A percentile compares a stretch with the other conserved stretches of the same genome.
Evolutionary conservation across 2,113 vertebrate genomes (phyloP).

Genomic region (Orthonyx spaldingii): DNA sequence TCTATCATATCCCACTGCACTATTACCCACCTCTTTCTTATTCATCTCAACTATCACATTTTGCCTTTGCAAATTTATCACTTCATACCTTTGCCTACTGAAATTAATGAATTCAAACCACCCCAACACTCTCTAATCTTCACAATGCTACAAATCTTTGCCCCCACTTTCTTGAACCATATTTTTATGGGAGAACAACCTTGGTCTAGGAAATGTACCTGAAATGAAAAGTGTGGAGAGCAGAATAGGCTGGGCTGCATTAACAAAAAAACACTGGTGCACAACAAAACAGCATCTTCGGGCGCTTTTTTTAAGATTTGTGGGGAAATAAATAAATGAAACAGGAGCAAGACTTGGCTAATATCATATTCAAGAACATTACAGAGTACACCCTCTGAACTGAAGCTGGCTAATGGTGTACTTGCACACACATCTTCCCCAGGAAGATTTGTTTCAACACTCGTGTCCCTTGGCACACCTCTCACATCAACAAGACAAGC

Average conservation of each 20-base stretch:
- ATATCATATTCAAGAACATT: background rate
- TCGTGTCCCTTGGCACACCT: background rate
- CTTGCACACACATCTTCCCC: background rate
- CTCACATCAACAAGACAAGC: background rate
- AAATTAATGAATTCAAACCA: background rate
- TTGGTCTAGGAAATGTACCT: fast-evolving
- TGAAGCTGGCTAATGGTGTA: background rate
- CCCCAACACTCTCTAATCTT: background rate
- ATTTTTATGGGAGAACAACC: background rate
- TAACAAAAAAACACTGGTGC: background rate
- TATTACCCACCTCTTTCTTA: background rate
- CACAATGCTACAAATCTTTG: background rate
- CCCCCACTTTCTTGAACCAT: background rate
- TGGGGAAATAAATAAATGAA: background rate
- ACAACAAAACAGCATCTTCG: background rate
- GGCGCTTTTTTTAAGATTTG: background rate
- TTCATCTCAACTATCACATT: background rate
- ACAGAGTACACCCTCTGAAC: background rate
- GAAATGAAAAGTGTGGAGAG: background rate
- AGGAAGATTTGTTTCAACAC: background rate
- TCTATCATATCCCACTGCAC: background rate
- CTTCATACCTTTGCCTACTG: background rate
- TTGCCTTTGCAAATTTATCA: background rate
- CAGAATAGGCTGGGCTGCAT: background rate
- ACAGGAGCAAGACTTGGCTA: background rate